Evolutionary conservation across 2,888 invertebrate species (phyloP), one percentile per base, ranked within the genome.

Genomic region (Diarsia rubi): DNA sequence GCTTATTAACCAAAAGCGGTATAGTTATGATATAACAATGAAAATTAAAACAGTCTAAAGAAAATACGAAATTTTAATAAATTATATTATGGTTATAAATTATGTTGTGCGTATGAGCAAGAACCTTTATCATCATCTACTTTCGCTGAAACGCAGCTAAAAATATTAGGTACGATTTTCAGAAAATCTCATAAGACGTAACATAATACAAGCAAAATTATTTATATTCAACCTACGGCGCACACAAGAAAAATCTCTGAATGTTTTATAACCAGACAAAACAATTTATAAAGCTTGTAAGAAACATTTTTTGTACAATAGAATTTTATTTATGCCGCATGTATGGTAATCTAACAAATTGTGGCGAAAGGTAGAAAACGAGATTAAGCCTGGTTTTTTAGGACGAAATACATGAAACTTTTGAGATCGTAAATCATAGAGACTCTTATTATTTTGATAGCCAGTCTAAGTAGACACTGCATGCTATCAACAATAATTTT

Each of bases 291-390:
- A 79, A 66, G 62, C 66, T 71, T 68, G 65, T 54, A 65, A 71
- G 68, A 75, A 74, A 72, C 63, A 79, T 82, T 88, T 87, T 75
- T 78, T 70, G 64, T 72, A 76, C 73, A 84, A 79, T 73, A 68
- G 70, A 71, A 75, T 82, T 79, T 82, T 84, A 85, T 84, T 85
- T 85, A 82, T 77, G 74, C 31, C 62, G 14, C 67, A n/a, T 72
- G 69, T 78, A 75, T 75, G 73, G 64, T 63, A 59, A 79, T 74
- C 59, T 59, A 21, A 66, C 63, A 75, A 71, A 84, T 72, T 79
- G 62, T 63, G 49, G 49, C 16, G 21, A 47, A 62, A 81, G n/a
- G 45, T 45, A 14, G 14, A 45, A 69, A 11, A 57, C 69, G 70
- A 54, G 47, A 54, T 59, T 54, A 14, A 9, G 16, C 37, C 16